These are phyloP conservation scores for Amazona vittata DNA, from an alignment of 2,113 vertebrate species.

Conservation along the genomic window DNA sequence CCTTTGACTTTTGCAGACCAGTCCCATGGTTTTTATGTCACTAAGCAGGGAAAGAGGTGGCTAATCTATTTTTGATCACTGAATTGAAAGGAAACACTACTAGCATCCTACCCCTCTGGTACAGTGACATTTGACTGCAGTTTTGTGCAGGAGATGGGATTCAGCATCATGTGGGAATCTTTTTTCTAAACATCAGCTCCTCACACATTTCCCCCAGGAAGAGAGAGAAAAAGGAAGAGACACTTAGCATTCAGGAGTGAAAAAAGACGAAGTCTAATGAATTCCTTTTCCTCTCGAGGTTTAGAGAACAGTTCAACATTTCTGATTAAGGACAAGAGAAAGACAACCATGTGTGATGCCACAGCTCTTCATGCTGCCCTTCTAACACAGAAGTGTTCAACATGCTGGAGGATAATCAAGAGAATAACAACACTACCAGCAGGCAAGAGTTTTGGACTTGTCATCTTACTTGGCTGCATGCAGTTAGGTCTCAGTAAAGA, in stretches of 20 bases:
- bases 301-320: not conserved
- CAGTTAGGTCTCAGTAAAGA: slow-evolving; percentile 51
- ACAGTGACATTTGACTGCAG: not conserved
- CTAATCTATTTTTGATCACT: slow-evolving; percentile 31
- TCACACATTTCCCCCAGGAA: slow-evolving; percentile 14
- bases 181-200: slow-evolving; percentile 37
- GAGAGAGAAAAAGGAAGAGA: not conserved
- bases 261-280: slow-evolving; percentile 32
- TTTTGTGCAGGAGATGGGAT: not conserved
- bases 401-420: slow-evolving; percentile 11
- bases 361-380: not conserved
- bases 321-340: slow-evolving; percentile 49
- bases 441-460: slow-evolving; percentile 33
- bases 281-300: not conserved
- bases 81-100: not conserved
- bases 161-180: not conserved
- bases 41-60: not conserved
- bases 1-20: not conserved
- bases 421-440: slow-evolving; percentile 46
- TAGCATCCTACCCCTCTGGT: not conserved
- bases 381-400: not conserved
- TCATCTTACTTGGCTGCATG: slow-evolving; percentile 35
- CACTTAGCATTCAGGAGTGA: slow-evolving; percentile 7
- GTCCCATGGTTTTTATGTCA: not conserved
- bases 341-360: not conserved